Evolutionary conservation across 2,113 vertebrate genomes (phyloP), one percentile per base, ranked within the genome.

Genomic region (Microtus pennsylvanicus): DNA sequence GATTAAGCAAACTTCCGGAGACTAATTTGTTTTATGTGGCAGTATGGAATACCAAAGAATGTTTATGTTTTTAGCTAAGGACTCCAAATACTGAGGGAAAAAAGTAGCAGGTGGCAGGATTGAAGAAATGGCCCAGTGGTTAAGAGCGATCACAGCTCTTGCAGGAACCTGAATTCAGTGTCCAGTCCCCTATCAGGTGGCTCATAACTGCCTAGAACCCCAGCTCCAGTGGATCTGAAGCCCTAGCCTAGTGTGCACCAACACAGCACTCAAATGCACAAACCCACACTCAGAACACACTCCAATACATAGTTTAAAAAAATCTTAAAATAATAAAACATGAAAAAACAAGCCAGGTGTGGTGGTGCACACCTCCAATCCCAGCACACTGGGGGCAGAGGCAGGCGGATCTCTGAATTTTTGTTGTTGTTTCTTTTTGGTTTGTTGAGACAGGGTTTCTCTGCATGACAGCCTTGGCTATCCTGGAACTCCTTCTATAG

Each of bases 1-100:
- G 87, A 28, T 80, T 50, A 70, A 80, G 82, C 87, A 81, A 92
- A 77, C 35, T 75, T 74, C 80, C 82, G 33, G 50, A 97, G 58
- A 33, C 50, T 89, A 77, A 90, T 69, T 69, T 72, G 26, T 86
- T 55, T 67, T 22, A 93, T 30, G 21, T n/a, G 69, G 33, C 28
- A 55, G 52, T 30, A 47, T 30, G 38, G 58, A 92, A 63, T 63
- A 69, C 26, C 82, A 82, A 69, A 70, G 30, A n/a, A 50, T 85
- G 47, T 22, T 33, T 95, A 58, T 4, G 1, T 0, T 58, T 88
- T 94, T 90, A 47, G 30, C 28, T 3, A 16, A 96, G 55, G 24
- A 1, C 58, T 52, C 88, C 63, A 91, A 93, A 67, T 78, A 28
- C 63, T 63, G 17, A 58, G 6, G 65, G 70, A 28, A 87, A 26